phyloP scores from a whole-genome alignment of 2,888 invertebrate genomes.

The Lepeophtheirus nordmannii region DNA sequence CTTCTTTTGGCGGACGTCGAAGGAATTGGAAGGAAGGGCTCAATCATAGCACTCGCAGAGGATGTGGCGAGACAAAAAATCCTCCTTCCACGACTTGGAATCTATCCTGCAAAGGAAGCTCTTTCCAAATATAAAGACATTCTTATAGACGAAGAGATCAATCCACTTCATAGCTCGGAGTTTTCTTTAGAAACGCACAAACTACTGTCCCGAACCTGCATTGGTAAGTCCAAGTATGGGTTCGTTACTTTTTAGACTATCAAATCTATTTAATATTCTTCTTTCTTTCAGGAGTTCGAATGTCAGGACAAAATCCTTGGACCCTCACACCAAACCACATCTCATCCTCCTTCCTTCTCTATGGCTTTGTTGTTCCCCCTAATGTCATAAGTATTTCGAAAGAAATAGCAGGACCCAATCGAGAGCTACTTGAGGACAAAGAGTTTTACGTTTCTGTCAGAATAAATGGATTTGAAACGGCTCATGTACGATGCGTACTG shows the following conservation, averaged over 20 bases:
- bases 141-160: neutral
- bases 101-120: neutral
- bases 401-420: neutral
- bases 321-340: neutral
- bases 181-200: neutral
- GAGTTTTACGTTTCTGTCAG: neutral
- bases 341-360: neutral
- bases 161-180: neutral
- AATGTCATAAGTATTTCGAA: neutral
- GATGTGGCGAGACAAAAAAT: neutral
- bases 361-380: neutral
- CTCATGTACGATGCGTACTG: neutral
- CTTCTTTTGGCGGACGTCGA: neutral
- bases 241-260: neutral
- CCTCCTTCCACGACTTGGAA: neutral
- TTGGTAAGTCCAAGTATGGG: neutral
- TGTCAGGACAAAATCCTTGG: conserved; percentile 1
- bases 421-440: conserved; percentile 2
- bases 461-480: neutral
- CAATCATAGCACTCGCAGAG: neutral
- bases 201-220: neutral
- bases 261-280: neutral
- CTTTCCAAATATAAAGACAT: neutral
- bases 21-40: neutral
- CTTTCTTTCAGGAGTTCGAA: neutral